Base-by-base conservation (phyloP, 2,113 vertebrate genomes). In the Cinclus mexicanus region DNA sequence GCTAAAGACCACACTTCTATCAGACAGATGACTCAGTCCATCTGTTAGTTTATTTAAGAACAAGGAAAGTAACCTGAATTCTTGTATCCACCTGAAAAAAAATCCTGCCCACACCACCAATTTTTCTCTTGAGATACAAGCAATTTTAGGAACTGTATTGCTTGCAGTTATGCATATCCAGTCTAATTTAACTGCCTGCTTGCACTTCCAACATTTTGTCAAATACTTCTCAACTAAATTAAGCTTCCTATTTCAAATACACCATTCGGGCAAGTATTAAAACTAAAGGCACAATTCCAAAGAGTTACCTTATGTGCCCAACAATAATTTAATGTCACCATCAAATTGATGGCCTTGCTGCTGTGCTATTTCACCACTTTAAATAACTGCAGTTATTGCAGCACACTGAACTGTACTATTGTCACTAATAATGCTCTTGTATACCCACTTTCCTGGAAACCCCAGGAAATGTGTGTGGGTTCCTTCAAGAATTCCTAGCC, bases 1-100 rank as follows among this genome's bases (percentile, higher is more conserved):
- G 74, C 84, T 95, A 49, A 96, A 83, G 88, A 92, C 90, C 25
- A 68, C 71, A 90, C 72, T 92, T 94, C 59, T 81, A 92, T 89
- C 92, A 97, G 94, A 96, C 96, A 87, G 83, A 96, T 94, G 93
- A 97, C 82, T 95, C 88, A 77, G 82, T 83, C 91, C 91, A 91
- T 93, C 94, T 96, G 95, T 63, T 90, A 81, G 79, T 92, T 86
- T 87, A 94, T 76, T 81, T 89, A 68, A 90, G 85, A 93, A 87
- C 29, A 92, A 79, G 60, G 59, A 93, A 88, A 93, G 65, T 82
- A 96, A 95, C 92, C 83, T 83, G 70, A 96, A 96, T 95, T 96
- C 87, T 63, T 91, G 57, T 15, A 92, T 65, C 69, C 77, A 95
- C 95, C 94, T 94, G 94, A 49, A 49, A 86, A 68, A 67, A 83